Conservation (phyloP, 2,888 invertebrate genomes). For the Acanthosoma haemorrhoidale region DNA sequence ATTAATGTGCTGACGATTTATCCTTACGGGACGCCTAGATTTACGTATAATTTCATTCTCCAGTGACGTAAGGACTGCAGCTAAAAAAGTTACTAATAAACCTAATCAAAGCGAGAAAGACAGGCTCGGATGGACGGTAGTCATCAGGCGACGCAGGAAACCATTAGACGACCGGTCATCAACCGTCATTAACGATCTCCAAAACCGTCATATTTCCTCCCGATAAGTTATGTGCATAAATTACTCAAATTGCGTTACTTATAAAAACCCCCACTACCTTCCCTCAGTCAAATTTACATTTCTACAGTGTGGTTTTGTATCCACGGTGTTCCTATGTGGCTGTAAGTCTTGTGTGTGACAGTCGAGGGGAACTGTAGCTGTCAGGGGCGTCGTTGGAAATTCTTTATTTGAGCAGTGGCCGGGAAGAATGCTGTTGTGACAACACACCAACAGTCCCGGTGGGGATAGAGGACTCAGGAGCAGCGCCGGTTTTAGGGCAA, state of each 20-base stretch:
- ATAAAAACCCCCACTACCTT: too few relatives aligned
- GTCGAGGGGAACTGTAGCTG: background rate
- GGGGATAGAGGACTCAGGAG: too few relatives aligned
- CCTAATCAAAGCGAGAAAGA: background rate
- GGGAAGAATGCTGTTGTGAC: too few relatives aligned
- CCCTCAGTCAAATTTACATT: background rate
- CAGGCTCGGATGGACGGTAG: slow-evolving; percentile 5
- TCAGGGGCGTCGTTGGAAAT: too few relatives aligned
- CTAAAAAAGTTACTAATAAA: background rate
- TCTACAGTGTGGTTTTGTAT: background rate
- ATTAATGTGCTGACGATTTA: too few relatives aligned
- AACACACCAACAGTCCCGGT: too few relatives aligned
- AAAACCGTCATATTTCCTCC: background rate
- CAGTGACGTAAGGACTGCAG: background rate
- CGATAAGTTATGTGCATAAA: background rate
- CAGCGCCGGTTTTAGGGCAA: too few relatives aligned
- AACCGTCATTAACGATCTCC: background rate
- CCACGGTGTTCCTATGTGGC: background rate
- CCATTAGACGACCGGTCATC: background rate
- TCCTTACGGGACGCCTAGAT: too few relatives aligned
- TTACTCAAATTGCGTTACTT: background rate
- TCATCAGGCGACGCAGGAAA: background rate
- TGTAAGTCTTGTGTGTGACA: background rate
- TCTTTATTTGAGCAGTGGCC: too few relatives aligned
- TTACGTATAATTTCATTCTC: too few relatives aligned